Evolutionary conservation across 1,140 invertebrate genomes (phyloP).

Genomic region (Battus philenor): DNA sequence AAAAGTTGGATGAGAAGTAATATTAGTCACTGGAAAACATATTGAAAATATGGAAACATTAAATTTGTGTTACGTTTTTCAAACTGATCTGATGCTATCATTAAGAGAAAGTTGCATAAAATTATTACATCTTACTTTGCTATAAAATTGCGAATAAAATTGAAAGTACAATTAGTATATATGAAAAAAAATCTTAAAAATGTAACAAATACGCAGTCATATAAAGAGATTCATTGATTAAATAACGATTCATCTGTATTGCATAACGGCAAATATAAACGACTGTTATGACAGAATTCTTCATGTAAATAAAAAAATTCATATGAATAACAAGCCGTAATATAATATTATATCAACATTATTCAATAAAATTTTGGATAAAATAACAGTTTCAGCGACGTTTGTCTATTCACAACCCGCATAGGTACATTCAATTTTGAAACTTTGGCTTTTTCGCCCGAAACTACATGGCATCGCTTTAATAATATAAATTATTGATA

Average conservation of each 20-base stretch:
- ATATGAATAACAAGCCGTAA: constrained; percentile 46
- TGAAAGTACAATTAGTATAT: too few species aligned
- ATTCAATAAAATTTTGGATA: constrained; percentile 64
- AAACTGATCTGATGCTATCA: too few species aligned
- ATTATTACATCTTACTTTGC: too few species aligned
- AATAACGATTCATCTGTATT: not conserved
- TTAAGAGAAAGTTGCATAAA: too few species aligned
- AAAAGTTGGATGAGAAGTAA: too few species aligned
- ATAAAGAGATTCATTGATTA: constrained; percentile 12
- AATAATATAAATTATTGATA: too few species aligned
- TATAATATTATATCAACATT: constrained; percentile 50
- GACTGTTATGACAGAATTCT: constrained; percentile 13
- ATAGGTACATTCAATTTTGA: constrained; percentile 42
- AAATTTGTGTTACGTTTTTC: too few species aligned
- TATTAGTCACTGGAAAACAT: too few species aligned
- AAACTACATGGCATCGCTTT: constrained; percentile 21
- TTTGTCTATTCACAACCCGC: constrained; percentile 55
- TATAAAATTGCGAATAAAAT: too few species aligned
- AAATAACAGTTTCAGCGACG: constrained; percentile 49
- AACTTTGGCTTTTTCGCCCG: constrained; percentile 45
- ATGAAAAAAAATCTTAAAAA: not conserved
- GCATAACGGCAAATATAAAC: not conserved
- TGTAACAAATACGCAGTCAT: not conserved
- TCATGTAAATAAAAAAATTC: constrained; percentile 24
- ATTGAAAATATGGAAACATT: too few species aligned